These are phyloP conservation scores for Lepidurus couesii DNA, from an alignment of 1,140 invertebrate species.

Conservation along the genomic window DNA sequence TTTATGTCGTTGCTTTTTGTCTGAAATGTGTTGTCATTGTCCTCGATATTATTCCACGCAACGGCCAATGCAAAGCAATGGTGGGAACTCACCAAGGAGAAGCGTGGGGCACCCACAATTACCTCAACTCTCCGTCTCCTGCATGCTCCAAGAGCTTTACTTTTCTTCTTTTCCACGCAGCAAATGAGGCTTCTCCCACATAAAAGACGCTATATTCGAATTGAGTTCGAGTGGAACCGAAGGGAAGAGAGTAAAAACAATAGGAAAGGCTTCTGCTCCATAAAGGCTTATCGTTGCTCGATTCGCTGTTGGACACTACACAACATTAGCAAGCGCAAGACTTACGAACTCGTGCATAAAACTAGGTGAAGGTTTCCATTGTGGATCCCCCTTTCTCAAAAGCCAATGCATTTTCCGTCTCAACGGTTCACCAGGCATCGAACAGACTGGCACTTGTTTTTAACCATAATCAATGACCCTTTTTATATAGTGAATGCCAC, in stretches of 20 bases:
- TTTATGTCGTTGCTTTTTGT: neutral
- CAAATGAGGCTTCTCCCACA: constrained; percentile 9
- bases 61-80: neutral
- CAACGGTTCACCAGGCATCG: too few relatives aligned
- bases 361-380: too few relatives aligned
- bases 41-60: neutral
- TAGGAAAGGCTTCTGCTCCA: neutral
- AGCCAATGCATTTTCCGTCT: too few relatives aligned
- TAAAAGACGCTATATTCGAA: neutral
- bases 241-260: neutral
- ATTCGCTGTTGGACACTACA: too few relatives aligned
- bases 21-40: neutral
- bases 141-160: neutral
- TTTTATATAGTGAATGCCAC: neutral
- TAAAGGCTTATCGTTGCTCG: too few relatives aligned
- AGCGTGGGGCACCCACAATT: neutral
- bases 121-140: neutral
- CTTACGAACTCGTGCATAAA: too few relatives aligned
- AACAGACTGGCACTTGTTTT: too few relatives aligned
- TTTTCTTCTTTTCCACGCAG: neutral
- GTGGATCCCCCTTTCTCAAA: too few relatives aligned
- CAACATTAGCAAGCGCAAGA: too few relatives aligned
- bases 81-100: constrained; percentile 1
- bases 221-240: neutral
- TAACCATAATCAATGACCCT: neutral